These are phyloP conservation scores for Tamias sibiricus DNA, from an alignment of 2,113 vertebrate genomes.

Conservation along the genomic window DNA sequence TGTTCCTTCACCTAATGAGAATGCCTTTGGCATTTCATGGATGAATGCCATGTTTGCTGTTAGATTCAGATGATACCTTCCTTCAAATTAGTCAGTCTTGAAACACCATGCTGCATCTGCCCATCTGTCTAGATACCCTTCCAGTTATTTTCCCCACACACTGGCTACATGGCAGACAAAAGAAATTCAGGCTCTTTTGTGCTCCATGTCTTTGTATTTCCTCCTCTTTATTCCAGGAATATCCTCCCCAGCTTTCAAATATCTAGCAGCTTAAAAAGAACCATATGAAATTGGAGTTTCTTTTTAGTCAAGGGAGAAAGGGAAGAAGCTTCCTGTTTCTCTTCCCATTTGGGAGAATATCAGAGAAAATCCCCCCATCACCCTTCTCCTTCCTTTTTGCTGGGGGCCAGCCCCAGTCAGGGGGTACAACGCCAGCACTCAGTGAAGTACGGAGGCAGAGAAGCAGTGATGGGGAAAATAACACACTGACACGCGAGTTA, in stretches of 20 bases:
- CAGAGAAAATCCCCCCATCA: not conserved
- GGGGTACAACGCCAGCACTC: too few species aligned
- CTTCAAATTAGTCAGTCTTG: slow-evolving; percentile 29
- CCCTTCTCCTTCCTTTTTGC: too few species aligned
- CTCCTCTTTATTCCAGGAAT: not conserved
- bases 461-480: too few species aligned
- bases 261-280: slow-evolving; percentile 2
- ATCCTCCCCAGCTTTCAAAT: not conserved
- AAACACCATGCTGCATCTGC: not conserved
- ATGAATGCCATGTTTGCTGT: not conserved
- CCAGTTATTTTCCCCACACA: not conserved
- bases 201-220: not conserved
- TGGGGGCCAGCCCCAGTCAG: too few species aligned
- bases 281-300: not conserved
- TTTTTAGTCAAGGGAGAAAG: not conserved
- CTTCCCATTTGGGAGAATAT: not conserved
- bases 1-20: slow-evolving; percentile 26
- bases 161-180: not conserved
- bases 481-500: too few species aligned
- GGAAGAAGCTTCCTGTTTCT: not conserved
- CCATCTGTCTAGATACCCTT: not conserved
- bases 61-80: slow-evolving; percentile 30
- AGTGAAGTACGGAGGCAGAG: too few species aligned
- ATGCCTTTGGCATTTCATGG: slow-evolving; percentile 14
- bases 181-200: not conserved